Conservation (phyloP, 2,888 invertebrate genomes). For the Hirtodrosophila duncani region DNA sequence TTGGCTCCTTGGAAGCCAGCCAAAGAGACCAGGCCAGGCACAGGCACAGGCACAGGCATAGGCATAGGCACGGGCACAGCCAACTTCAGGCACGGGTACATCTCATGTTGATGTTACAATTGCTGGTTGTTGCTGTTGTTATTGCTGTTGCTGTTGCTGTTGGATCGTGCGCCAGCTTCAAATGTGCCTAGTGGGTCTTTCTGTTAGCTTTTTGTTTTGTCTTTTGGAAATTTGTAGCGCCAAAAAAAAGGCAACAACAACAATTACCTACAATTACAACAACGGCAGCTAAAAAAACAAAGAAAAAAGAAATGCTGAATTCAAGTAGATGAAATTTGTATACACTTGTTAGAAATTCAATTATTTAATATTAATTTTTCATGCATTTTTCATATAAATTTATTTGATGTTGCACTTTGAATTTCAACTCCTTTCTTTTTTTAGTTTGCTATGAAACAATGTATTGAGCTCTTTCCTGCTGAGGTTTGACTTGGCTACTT, state of each 20-base stretch:
- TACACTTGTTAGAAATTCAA: constrained; percentile 4
- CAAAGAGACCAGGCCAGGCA: constrained; percentile 13
- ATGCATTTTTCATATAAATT: too few species aligned
- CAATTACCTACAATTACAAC: constrained; percentile 70
- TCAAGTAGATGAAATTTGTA: constrained; percentile 14
- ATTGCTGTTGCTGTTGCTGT: constrained; percentile 18
- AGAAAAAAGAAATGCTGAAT: too few species aligned
- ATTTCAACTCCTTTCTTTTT: background rate
- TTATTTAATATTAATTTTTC: background rate
- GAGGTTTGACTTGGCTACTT: too few species aligned
- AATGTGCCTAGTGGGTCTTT: constrained; percentile 67
- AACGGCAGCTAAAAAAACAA: constrained; percentile 54
- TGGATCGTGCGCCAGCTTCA: constrained; percentile 61
- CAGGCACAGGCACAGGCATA: constrained; percentile 8
- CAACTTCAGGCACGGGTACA: constrained; percentile 49
- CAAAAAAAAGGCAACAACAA: constrained; percentile 51
- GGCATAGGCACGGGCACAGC: constrained; percentile 17
- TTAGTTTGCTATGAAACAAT: too few species aligned
- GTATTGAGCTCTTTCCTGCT: too few species aligned
- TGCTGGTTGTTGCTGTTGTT: constrained; percentile 48
- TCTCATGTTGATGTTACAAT: constrained; percentile 71
- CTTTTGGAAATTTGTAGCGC: constrained; percentile 71
- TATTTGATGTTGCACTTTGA: too few species aligned
- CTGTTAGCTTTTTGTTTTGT: too few species aligned
- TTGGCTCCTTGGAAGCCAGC: too few species aligned